Evolutionary conservation across 2,113 vertebrate species (phyloP).

Genomic region (Cyanoderma ruficeps): DNA sequence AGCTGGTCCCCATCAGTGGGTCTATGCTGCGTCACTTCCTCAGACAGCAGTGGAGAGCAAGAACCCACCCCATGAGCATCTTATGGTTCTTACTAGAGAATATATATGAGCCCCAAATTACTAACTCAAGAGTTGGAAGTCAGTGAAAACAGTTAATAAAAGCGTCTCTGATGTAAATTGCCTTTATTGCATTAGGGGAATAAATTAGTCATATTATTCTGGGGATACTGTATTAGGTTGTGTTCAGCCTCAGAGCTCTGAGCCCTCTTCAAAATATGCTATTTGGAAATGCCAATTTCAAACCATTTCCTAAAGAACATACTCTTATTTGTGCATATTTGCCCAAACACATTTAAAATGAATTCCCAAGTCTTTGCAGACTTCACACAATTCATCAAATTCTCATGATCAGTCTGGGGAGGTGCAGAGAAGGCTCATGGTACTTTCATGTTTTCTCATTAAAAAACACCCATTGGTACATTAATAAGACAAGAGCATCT

Average conservation of each 20-base stretch:
- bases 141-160: background rate
- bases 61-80: background rate
- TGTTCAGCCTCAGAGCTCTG: background rate
- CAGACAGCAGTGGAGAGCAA: background rate
- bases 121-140: background rate
- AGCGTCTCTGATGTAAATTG: background rate
- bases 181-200: background rate
- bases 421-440: background rate
- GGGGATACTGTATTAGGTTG: background rate
- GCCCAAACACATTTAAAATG: background rate
- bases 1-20: background rate
- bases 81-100: background rate
- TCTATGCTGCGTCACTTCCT: background rate
- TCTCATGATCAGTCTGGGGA: slow-evolving; percentile 51
- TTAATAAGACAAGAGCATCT: slow-evolving; percentile 68
- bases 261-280: background rate
- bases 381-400: slow-evolving; percentile 45
- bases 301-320: background rate
- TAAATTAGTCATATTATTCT: background rate
- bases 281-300: background rate
- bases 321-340: background rate
- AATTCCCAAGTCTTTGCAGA: slow-evolving; percentile 11
- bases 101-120: background rate
- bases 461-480: slow-evolving; percentile 65
- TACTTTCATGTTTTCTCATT: slow-evolving; percentile 67